Evolutionary conservation across 2,113 vertebrate genomes (phyloP).

Genomic region (Lethenteron camtschaticum): DNA sequence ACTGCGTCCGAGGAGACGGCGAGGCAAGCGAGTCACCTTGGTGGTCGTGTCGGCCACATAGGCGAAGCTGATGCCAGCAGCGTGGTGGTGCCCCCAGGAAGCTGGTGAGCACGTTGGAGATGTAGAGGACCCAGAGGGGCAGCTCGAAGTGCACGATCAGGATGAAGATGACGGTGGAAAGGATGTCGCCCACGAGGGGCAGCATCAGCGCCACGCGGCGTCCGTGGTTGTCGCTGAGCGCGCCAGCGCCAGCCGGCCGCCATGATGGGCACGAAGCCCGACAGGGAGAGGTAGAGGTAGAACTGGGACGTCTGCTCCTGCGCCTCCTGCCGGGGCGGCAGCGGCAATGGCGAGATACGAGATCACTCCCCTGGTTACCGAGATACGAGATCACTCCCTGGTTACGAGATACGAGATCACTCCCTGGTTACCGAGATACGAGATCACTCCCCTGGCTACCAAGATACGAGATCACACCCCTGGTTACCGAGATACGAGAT

Average conservation of each 20-base stretch:
- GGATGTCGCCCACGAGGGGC: conserved; percentile 35
- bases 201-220: conserved; percentile 54
- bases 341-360: too few relatives aligned
- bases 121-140: conserved; percentile 40
- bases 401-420: too few relatives aligned
- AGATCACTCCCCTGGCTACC: too few relatives aligned
- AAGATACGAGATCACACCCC: too few relatives aligned
- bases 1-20: too few relatives aligned
- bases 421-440: too few relatives aligned
- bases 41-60: conserved; percentile 54
- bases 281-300: conserved; percentile 40
- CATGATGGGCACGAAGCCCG: conserved; percentile 41
- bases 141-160: conserved; percentile 39
- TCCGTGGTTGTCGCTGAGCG: conserved; percentile 52
- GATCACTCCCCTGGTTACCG: too few relatives aligned
- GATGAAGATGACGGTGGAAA: conserved; percentile 26
- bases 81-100: conserved; percentile 46
- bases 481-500: too few relatives aligned
- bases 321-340: conserved; percentile 31
- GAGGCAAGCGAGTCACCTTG: conserved; percentile 4
- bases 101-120: conserved; percentile 28
- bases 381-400: too few relatives aligned
- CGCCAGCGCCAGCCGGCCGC: conserved; percentile 48
- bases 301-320: conserved; percentile 57
- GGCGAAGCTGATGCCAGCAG: conserved; percentile 57